A percentile compares a stretch with the other conserved stretches of the same genome.
Evolutionary conservation across 2,888 invertebrate genomes (phyloP).

Genomic region (Drosophila niveifrons): DNA sequence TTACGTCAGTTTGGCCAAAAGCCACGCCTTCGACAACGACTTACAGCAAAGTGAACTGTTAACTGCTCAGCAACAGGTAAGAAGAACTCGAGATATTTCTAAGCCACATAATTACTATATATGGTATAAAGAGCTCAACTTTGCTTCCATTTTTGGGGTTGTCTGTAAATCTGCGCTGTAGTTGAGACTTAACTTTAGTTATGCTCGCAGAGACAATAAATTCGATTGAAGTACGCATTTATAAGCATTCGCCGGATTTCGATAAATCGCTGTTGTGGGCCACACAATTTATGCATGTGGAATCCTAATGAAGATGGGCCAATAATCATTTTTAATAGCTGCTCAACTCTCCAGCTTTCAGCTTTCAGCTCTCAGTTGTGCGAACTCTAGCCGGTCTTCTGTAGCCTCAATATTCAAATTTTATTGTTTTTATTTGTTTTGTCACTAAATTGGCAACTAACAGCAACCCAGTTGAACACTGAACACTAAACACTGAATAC

Average conservation of each 20-base stretch:
- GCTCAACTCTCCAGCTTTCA: conserved; percentile 40
- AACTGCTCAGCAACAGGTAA: conserved; percentile 63
- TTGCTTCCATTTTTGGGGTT: conserved; percentile 13
- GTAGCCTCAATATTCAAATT: conserved; percentile 69
- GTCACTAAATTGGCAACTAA: conserved; percentile 76
- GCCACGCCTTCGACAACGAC: conserved; percentile 80
- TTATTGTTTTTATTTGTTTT: conserved; percentile 65
- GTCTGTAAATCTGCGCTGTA: conserved; percentile 61
- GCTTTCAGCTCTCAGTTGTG: conserved; percentile 2
- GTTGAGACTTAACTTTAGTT: conserved; percentile 33
- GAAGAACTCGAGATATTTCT: conserved; percentile 4
- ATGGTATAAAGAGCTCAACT: not conserved
- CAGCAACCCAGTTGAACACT: conserved; percentile 48
- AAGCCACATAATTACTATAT: too few species aligned
- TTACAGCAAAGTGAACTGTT: conserved; percentile 73
- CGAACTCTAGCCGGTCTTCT: conserved; percentile 28
- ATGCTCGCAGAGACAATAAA: conserved; percentile 59
- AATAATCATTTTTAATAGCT: conserved; percentile 76
- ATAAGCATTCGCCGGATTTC: conserved; percentile 39
- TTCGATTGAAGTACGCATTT: conserved; percentile 70
- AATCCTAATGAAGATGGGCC: conserved; percentile 73
- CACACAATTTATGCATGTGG: conserved; percentile 66
- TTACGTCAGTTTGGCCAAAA: conserved; percentile 62
- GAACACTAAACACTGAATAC: conserved; percentile 52
- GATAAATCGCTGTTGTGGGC: conserved; percentile 44